These are phyloP conservation scores for Bradypodion ventrale DNA, from an alignment of 2,797 vertebrate species.

Conservation along the genomic window DNA sequence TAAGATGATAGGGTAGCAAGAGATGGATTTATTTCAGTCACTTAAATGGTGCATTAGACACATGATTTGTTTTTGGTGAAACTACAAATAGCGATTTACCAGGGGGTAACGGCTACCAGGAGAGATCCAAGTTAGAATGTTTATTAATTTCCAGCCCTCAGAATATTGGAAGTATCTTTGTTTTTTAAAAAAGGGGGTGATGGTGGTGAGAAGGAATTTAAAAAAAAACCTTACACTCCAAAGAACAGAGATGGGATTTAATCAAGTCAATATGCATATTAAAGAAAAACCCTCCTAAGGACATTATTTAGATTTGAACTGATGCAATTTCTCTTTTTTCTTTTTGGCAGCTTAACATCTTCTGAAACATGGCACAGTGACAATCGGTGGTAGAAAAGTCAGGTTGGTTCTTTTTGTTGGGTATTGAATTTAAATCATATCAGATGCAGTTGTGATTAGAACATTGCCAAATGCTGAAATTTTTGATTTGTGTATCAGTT, in stretches of 20 bases:
- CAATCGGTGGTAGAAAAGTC: background rate
- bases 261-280: conserved; percentile 23
- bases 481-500: background rate
- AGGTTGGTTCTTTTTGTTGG: conserved; percentile 27
- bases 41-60: conserved; percentile 57
- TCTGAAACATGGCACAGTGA: conserved; percentile 11
- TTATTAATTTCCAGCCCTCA: conserved; percentile 42
- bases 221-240: background rate
- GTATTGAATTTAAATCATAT: conserved; percentile 16
- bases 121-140: conserved; percentile 43
- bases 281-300: conserved; percentile 19
- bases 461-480: conserved; percentile 10
- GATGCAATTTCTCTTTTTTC: background rate
- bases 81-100: conserved; percentile 46
- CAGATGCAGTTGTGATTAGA: background rate
- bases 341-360: background rate
- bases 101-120: conserved; percentile 48
- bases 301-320: conserved; percentile 30
- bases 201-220: no score
- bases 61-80: conserved; percentile 52
- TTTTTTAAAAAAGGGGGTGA: conserved; percentile 15
- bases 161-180: conserved; percentile 46
- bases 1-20: conserved; percentile 64
- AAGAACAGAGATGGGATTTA: conserved; percentile 16
- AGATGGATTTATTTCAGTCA: conserved; percentile 70